Evolutionary conservation across 2,888 invertebrate species (phyloP).

Genomic region (Pycnomerus fuliginosus): DNA sequence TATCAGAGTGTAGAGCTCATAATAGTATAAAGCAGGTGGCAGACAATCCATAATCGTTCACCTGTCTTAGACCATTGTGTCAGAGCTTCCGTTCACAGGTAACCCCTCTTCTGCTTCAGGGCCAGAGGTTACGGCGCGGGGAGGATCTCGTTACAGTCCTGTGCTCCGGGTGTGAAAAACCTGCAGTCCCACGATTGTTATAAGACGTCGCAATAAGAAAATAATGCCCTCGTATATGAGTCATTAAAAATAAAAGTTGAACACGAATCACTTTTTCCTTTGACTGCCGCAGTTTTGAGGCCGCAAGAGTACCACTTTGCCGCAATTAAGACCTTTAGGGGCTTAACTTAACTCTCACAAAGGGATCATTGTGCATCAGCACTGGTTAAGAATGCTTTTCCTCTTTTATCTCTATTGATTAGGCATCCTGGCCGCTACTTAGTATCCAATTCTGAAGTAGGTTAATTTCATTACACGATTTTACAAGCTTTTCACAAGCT

Average conservation of each 20-base stretch:
- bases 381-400: no score
- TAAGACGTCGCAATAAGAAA: no score
- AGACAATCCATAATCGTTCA: constrained; percentile 40
- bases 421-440: no score
- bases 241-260: no score
- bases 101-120: constrained; percentile 25
- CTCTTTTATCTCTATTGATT: no score
- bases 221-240: no score
- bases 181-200: constrained; percentile 41
- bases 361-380: constrained; percentile 22
- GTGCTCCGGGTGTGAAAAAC: constrained; percentile 44
- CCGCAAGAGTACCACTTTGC: constrained; percentile 30
- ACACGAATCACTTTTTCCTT: no score
- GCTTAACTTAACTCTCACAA: constrained; percentile 27
- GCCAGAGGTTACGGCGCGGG: constrained; percentile 42
- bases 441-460: no score
- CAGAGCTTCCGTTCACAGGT: constrained; percentile 47
- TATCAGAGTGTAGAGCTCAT: constrained; percentile 7
- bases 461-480: constrained; percentile 19
- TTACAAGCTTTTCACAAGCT: constrained; percentile 12
- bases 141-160: constrained; percentile 40
- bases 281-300: constrained; percentile 24
- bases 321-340: constrained; percentile 34
- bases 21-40: constrained; percentile 11
- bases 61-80: constrained; percentile 41